phyloP scores from a whole-genome alignment of 2,888 invertebrate species.

The Ophion ellenae region DNA sequence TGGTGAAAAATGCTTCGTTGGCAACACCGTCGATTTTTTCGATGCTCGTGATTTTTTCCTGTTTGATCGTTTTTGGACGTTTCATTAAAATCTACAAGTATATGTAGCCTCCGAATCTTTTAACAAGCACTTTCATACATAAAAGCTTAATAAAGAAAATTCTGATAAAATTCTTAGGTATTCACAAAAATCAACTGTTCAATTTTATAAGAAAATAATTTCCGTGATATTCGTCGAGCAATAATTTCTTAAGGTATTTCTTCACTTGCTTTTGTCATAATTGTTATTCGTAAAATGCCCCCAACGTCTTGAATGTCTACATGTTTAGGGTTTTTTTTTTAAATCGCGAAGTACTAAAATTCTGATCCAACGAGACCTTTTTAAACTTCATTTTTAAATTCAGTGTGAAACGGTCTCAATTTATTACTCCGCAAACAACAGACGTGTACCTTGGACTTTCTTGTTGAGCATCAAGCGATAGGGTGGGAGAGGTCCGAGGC shows the following conservation, averaged over 20 bases:
- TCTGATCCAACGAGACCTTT: neutral
- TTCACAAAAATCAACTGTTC: too few species aligned
- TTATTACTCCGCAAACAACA: neutral
- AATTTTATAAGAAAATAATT: neutral
- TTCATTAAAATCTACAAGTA: neutral
- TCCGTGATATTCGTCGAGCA: neutral
- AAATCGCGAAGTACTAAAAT: neutral
- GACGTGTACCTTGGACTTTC: conserved; percentile 85
- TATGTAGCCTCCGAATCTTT: neutral
- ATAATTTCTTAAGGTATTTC: neutral
- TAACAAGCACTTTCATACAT: neutral
- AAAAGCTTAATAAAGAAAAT: neutral
- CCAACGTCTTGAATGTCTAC: neutral
- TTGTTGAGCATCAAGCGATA: conserved; percentile 88
- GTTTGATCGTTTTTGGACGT: too few species aligned
- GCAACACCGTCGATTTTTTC: too few species aligned
- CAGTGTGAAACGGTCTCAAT: neutral
- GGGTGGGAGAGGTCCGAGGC: conserved; percentile 88
- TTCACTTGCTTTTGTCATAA: neutral
- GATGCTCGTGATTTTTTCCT: too few species aligned
- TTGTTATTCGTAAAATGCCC: neutral
- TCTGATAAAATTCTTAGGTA: too few species aligned
- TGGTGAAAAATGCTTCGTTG: too few species aligned
- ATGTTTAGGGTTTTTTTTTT: too few species aligned
- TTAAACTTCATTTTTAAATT: neutral